Conservation (phyloP, 1,140 invertebrate genomes). For the Lethocerus indicus region DNA sequence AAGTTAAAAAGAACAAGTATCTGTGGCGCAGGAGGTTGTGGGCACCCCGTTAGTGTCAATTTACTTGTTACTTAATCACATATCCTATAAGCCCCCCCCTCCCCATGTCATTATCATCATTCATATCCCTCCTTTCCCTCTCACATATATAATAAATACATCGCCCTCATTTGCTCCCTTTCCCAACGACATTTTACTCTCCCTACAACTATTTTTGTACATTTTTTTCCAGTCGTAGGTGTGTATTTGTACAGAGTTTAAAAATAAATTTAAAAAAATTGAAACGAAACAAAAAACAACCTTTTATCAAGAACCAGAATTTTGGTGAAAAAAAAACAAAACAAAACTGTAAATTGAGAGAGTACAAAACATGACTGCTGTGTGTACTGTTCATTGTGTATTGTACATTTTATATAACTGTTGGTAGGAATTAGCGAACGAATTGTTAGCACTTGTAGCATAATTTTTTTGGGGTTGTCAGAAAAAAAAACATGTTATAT, state of each 20-base stretch:
- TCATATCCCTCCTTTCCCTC: neutral
- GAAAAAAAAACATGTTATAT: constrained; percentile 3
- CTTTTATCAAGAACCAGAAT: too few species aligned
- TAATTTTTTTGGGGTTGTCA: constrained; percentile 1
- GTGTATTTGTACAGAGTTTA: constrained; percentile 12
- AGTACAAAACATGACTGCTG: constrained; percentile 16
- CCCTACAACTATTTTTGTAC: constrained; percentile 10
- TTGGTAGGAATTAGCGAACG: constrained; percentile 3
- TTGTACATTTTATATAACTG: constrained; percentile 12
- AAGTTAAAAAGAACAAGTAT: too few species aligned
- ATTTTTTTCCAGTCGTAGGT: constrained; percentile 10
- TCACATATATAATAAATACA: too few species aligned
- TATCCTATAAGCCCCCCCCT: constrained; percentile 1
- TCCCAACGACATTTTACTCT: neutral
- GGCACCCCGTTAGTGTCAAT: constrained; percentile 10
- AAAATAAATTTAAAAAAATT: neutral
- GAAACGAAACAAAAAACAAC: neutral
- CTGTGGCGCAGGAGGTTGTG: neutral
- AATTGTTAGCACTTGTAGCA: constrained; percentile 9
- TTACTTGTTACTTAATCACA: constrained; percentile 2
- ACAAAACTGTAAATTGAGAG: constrained; percentile 4
- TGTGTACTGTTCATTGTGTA: constrained; percentile 11
- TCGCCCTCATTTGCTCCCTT: neutral
- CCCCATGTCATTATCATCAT: neutral
- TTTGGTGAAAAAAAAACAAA: neutral